Base-by-base conservation (phyloP, 2,113 vertebrate species). In the Girardinichthys multiradiatus region DNA sequence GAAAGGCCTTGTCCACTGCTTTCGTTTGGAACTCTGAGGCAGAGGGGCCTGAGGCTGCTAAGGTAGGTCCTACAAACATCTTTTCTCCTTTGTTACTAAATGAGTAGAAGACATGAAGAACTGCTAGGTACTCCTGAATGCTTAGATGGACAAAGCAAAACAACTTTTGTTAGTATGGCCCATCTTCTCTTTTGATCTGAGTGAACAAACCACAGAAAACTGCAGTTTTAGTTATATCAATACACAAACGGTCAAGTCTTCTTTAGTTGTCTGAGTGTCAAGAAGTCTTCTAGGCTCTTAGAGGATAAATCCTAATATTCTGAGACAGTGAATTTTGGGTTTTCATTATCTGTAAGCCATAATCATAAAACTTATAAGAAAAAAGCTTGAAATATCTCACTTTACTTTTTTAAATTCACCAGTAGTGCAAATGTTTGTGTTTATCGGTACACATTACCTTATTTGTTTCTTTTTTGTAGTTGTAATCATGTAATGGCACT, bases 91-190 rank as follows among this genome's bases (percentile, higher is more conserved):
- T 58, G 54, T 72, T 54, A 15, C 0, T 75, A 0, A 88, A 86
- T 42, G 57, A 0, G 1, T 75, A n/a, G 33, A 66, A 61, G 28
- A 70, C 81, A 74, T 81, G 37, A 21, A 87, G 62, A 39, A 86
- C 81, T 45, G 81, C 86, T n/a, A 87, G 0, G 68, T 86, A 90
- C 79, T 84, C 81, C 62, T 90, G 86, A 78, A 89, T 51, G 48
- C 48, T 51, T 7, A 24, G 2, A 51, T 51, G 48, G 48, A 51
- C 21, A 51, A 51, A 51, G 60, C 83, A 75, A 59, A 79, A 86
- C 19, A 85, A 1, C 3, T 62, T 69, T 2, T 82, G 29, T 24
- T 0, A 17, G 37, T 26, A 21, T 0, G 77, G 0, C 5, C 48
- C 72, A 35, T 37, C 21, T 17, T 85, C 72, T 74, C 27, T 33